A percentile compares a stretch with the other conserved stretches of the same genome.
phyloP scores from a whole-genome alignment of 2,113 vertebrate species.

The Clarias batrachus region DNA sequence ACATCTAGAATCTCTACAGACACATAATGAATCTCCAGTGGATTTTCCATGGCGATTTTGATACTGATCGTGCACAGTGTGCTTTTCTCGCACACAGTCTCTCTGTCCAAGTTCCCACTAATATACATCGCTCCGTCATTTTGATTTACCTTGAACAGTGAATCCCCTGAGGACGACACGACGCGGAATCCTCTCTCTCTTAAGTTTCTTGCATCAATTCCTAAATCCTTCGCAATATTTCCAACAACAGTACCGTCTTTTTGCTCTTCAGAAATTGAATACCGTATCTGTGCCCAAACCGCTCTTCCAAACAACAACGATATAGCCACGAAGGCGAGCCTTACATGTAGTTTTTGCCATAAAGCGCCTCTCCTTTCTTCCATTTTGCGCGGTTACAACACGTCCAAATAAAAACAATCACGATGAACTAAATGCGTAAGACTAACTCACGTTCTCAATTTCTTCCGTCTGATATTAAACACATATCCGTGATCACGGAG shows the following conservation, averaged over 20 bases:
- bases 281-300: conserved; percentile 65
- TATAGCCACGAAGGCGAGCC: conserved; percentile 23
- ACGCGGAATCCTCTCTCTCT: conserved; percentile 55
- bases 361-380: conserved; percentile 57
- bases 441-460: neutral
- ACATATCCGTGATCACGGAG: neutral
- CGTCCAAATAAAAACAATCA: neutral
- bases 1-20: conserved; percentile 63
- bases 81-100: conserved; percentile 53
- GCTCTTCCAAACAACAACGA: conserved; percentile 54
- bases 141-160: conserved; percentile 55
- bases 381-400: conserved; percentile 50
- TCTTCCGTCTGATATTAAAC: too few relatives aligned
- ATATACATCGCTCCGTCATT: conserved; percentile 58
- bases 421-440: neutral
- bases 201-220: conserved; percentile 44
- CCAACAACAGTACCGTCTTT: conserved; percentile 55
- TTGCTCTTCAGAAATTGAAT: conserved; percentile 63
- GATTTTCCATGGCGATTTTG: conserved; percentile 61
- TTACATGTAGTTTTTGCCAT: neutral
- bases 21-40: conserved; percentile 66
- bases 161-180: conserved; percentile 43
- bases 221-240: conserved; percentile 63
- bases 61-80: conserved; percentile 55
- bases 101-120: conserved; percentile 57